Conservation (phyloP, 2,888 invertebrate genomes). For the Drosophila incognita region DNA sequence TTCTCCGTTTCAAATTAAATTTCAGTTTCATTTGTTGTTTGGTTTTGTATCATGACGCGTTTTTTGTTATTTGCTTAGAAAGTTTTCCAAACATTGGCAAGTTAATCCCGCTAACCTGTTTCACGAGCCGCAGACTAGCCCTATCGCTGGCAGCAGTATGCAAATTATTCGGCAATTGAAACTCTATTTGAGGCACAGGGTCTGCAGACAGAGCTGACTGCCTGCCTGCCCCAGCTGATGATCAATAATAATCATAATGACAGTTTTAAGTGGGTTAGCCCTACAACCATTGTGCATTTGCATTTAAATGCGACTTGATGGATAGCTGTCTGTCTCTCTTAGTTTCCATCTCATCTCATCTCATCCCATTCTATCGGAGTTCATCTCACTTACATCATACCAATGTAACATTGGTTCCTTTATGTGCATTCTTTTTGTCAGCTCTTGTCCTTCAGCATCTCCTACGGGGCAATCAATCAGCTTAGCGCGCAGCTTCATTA, state of each 20-base stretch:
- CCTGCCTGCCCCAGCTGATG: constrained; percentile 43
- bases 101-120: constrained; percentile 75
- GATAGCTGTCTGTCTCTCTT: constrained; percentile 63
- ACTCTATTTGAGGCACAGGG: constrained; percentile 40
- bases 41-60: constrained; percentile 22
- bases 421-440: constrained; percentile 15
- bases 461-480: constrained; percentile 69
- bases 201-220: neutral
- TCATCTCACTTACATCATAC: constrained; percentile 64
- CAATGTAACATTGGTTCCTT: constrained; percentile 38
- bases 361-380: neutral
- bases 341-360: constrained; percentile 19
- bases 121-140: constrained; percentile 35
- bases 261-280: constrained; percentile 77
- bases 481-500: constrained; percentile 74
- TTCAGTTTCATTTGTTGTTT: constrained; percentile 61
- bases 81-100: constrained; percentile 76
- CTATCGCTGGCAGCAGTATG: constrained; percentile 58
- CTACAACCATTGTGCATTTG: constrained; percentile 45
- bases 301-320: constrained; percentile 70
- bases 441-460: constrained; percentile 36
- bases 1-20: constrained; percentile 62
- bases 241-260: constrained; percentile 80
- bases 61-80: constrained; percentile 64
- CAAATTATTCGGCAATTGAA: constrained; percentile 57